Evolutionary conservation across 2,888 invertebrate species (phyloP).

Genomic region (Zelleria hepariella): DNA sequence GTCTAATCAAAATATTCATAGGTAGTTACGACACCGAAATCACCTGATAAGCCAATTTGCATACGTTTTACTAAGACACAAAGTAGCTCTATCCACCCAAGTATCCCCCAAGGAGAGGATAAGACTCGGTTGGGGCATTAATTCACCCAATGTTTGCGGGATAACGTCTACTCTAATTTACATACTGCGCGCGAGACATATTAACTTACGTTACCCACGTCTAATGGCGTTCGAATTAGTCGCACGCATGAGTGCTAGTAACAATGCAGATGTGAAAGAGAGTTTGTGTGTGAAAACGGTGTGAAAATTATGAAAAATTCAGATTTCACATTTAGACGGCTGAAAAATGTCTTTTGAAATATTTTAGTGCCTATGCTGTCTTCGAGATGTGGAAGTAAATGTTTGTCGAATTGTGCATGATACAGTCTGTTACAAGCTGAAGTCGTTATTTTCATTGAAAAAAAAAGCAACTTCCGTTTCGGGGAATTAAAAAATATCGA

Average conservation of each 20-base stretch:
- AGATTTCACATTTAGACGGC: too few relatives aligned
- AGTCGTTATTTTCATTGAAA: too few relatives aligned
- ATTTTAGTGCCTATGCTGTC: too few relatives aligned
- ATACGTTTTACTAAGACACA: neutral
- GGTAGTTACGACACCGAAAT: neutral
- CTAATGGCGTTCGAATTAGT: slow-evolving; percentile 37
- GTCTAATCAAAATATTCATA: too few relatives aligned
- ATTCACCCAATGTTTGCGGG: slow-evolving; percentile 52
- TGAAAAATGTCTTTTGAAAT: too few relatives aligned
- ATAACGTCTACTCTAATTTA: slow-evolving; percentile 49
- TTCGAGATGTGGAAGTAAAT: too few relatives aligned
- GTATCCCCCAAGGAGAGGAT: slow-evolving; percentile 24
- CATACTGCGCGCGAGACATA: slow-evolving; percentile 37
- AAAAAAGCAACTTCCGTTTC: too few relatives aligned
- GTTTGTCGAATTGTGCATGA: too few relatives aligned
- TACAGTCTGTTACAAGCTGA: too few relatives aligned
- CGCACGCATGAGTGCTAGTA: slow-evolving; percentile 9
- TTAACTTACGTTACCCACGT: slow-evolving; percentile 23
- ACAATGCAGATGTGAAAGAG: neutral
- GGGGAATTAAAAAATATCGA: too few relatives aligned
- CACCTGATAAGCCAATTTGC: neutral
- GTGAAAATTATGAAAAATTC: too few relatives aligned
- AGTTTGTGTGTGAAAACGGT: neutral
- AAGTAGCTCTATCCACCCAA: slow-evolving; percentile 12
- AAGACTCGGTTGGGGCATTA: slow-evolving; percentile 40